Base-by-base conservation (phyloP, 2,113 vertebrate genomes). In the Brevimyrus niger region DNA sequence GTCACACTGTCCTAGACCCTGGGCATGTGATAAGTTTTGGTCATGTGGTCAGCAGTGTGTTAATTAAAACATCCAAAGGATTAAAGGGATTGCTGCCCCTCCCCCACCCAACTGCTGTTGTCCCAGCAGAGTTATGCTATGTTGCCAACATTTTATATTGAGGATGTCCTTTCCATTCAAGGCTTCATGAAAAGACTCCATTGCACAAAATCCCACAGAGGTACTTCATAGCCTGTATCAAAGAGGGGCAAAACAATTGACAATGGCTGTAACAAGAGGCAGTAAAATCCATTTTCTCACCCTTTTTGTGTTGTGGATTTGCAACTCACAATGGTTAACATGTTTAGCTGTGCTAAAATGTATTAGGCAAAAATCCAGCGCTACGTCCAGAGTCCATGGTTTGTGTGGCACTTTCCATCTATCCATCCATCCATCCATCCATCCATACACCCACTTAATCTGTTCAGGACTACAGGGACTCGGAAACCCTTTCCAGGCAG, bases 81-180 rank as follows among this genome's bases (percentile, higher is more conserved):
- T 90, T 90, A 11, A 91, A 89, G 58, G 92, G 89, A 31, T 1
- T 69, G 27, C 61, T 4, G 86, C 84, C 88, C 17, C 46, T 50
- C 47, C 23, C 80, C 87, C 44, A 65, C 8, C 9, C 51, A 13
- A 69, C 50, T 83, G 27, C 50, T 55, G 27, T 87, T 87, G 35
- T 53, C 47, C 47, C 31, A 42, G 55, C 91, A 89, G 89, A 90
- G 88, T 88, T 87, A 87, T 90, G 73, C 92, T 90, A 35, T 90
- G 89, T 92, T 92, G 88, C 55, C 87, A 87, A 47, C 17, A 90
- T 93, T 91, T 93, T 87, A 92, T 91, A 93, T 91, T 90, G 44
- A n/a, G 89, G 91, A 91, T 92, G 93, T 92, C 90, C 91, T 92
- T 91, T 76, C 53, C 44, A 90, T 91, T 89, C 83, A 88, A 83